phyloP scores from a whole-genome alignment of 2,113 vertebrate species.

The Chloropsis cyanopogon region DNA sequence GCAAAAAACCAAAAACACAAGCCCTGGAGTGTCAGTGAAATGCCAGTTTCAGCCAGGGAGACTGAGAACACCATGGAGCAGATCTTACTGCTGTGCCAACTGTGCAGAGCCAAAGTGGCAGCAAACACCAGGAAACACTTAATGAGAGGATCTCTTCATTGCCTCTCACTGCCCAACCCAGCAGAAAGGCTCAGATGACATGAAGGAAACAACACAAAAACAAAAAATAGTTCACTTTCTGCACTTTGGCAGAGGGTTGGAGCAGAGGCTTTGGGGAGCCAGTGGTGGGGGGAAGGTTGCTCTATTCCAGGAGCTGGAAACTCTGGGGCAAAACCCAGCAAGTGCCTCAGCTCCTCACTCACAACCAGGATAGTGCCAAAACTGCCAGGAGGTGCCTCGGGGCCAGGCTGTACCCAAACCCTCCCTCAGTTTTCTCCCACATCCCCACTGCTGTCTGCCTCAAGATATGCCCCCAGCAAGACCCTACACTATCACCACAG shows the following conservation, averaged over 20 bases:
- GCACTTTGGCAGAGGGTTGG: background rate
- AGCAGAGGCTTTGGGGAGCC: background rate
- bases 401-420: fast-evolving
- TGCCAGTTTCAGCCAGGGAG: background rate
- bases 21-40: background rate
- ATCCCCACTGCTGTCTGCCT: background rate
- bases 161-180: background rate
- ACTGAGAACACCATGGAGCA: background rate
- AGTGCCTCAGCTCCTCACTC: background rate
- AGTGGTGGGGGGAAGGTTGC: fast-evolving
- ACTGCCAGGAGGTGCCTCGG: background rate
- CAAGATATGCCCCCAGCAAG: fast-evolving
- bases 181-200: background rate
- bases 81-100: background rate
- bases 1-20: background rate
- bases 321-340: background rate
- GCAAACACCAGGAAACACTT: background rate
- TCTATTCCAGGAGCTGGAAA: background rate
- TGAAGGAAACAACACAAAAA: background rate
- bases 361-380: fast-evolving
- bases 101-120: background rate
- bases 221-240: background rate
- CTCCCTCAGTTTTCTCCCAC: background rate
- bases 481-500: fast-evolving
- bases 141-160: background rate